phyloP scores from a whole-genome alignment of 1,140 invertebrate species.

The Ceratosolen solmsi region DNA sequence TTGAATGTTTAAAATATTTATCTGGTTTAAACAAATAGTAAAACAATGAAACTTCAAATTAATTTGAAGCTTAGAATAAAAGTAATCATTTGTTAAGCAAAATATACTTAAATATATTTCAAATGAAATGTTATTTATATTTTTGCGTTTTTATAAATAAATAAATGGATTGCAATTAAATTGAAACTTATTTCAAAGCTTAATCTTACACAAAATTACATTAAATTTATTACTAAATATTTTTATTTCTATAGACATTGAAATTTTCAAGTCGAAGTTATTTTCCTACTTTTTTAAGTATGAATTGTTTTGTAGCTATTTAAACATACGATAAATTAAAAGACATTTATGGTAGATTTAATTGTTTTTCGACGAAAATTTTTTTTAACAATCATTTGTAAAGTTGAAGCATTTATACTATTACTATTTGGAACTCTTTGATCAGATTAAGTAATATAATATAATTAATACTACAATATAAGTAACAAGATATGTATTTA shows the following conservation, averaged over 20 bases:
- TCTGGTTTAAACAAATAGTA: too few relatives aligned
- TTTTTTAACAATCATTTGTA: neutral
- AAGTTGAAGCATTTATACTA: neutral
- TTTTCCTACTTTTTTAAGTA: neutral
- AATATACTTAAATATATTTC: too few relatives aligned
- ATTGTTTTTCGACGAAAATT: neutral
- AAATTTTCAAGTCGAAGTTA: neutral
- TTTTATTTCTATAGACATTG: neutral
- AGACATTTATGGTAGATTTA: neutral
- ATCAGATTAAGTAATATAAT: neutral
- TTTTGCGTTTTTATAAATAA: neutral
- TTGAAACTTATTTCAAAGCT: neutral
- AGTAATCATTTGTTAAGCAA: too few relatives aligned
- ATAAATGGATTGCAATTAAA: neutral
- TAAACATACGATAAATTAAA: neutral
- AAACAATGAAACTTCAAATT: too few relatives aligned
- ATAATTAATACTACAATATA: neutral
- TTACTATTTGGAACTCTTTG: neutral
- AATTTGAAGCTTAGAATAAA: too few relatives aligned
- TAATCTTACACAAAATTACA: neutral
- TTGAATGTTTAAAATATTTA: too few relatives aligned
- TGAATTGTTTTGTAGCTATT: neutral
- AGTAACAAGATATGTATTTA: neutral
- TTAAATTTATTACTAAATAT: neutral
- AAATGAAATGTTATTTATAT: neutral